Percentiles rank a stretch among this genome's conserved stretches.
phyloP scores from a whole-genome alignment of 1,140 invertebrate genomes.

The Rhyacophila brunnea region DNA sequence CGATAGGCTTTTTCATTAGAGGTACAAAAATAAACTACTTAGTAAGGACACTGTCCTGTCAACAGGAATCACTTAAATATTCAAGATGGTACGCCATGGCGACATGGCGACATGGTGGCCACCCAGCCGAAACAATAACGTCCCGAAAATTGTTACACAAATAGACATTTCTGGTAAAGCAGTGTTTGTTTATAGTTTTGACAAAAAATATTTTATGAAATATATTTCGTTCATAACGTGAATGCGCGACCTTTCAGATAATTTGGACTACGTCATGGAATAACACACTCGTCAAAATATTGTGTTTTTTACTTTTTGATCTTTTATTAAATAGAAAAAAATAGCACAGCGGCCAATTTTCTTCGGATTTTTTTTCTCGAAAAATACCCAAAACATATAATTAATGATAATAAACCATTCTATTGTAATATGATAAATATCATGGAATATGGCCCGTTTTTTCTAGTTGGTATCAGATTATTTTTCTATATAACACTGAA shows the following conservation, averaged over 20 bases:
- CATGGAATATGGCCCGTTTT: too few relatives aligned
- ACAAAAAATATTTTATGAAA: conserved; percentile 13
- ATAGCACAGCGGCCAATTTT: too few relatives aligned
- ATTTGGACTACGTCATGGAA: background rate
- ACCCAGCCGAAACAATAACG: conserved; percentile 12
- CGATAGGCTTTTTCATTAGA: too few relatives aligned
- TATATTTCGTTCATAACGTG: conserved; percentile 1
- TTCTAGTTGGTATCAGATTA: too few relatives aligned
- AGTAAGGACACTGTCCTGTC: conserved; percentile 13
- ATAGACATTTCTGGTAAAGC: conserved; percentile 12
- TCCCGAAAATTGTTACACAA: conserved; percentile 24
- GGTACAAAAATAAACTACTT: background rate
- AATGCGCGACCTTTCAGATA: background rate
- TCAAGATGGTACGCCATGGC: conserved; percentile 15
- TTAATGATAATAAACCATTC: too few relatives aligned
- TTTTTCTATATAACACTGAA: too few relatives aligned
- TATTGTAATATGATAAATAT: too few relatives aligned
- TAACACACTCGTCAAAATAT: background rate
- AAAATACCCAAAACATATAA: too few relatives aligned
- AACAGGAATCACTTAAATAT: conserved; percentile 24
- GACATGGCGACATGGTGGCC: background rate
- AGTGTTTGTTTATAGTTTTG: conserved; percentile 26
- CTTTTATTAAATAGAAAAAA: too few relatives aligned
- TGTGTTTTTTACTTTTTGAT: too few relatives aligned
- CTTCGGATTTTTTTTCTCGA: too few relatives aligned